Evolutionary conservation across 2,888 invertebrate genomes (phyloP), one percentile per base, ranked within the genome.

Genomic region (Autographa gamma): DNA sequence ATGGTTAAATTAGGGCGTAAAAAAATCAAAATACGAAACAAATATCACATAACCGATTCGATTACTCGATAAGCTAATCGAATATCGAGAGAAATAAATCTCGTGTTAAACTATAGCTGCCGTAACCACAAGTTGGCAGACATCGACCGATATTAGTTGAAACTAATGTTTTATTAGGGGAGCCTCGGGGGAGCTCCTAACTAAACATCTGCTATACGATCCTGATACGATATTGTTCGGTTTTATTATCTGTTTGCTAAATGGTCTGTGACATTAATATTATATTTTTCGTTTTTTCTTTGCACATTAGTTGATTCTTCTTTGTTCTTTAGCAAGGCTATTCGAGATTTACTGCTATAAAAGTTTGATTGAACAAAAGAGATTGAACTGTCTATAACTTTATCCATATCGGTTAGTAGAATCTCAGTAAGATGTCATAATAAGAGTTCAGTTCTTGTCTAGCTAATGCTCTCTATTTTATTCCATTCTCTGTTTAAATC

Each of bases 161-260:
- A 79, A 71, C 71, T 71, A 79, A 79, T 70, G 69, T 71, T 79
- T 71, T 79, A 80, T 80, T 77, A 80, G 71, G 60, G 25, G 54
- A 54, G 61, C 60, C 70, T 19, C 69, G 41, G 4, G 68, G 66
- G 76, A 62, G 19, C 58, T 58, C 61, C 34, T n/a, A 60, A 58
- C 67, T 38, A 59, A 80, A 77, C 79, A 79, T 80, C 79, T 79
- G 79, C 71, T 76, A 64, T 69, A 38, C 19, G 76, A 66, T 71
- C 69, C 63, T 66, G 65, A 79, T 48, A 41, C 69, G 66, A 60
- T 43, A 76, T 66, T 66, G 59, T 38, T 54, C 52, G 48, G 66
- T 48, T 60, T 59, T 65, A 41, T 76, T 68, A 66, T 76, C 60
- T 66, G 63, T 72, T 75, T 75, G 65, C 13, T 56, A 56, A 56